Conservation (phyloP, 2,888 invertebrate genomes). For the Cryptocheilus praepositus region DNA sequence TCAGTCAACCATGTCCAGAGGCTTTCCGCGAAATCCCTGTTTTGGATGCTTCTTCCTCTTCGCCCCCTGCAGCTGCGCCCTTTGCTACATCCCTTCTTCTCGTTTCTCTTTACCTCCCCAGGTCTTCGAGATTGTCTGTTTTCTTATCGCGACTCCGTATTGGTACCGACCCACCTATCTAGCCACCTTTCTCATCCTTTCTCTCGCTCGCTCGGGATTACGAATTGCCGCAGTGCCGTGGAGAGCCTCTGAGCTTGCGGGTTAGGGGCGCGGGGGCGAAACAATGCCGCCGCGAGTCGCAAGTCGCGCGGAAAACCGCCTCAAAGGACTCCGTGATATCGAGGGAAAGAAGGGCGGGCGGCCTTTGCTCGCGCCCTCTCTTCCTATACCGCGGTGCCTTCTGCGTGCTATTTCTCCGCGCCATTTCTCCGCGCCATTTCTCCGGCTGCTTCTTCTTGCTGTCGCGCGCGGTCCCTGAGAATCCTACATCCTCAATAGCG, state of each 20-base stretch:
- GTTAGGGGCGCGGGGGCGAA: conserved; percentile 35
- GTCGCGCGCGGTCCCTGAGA: not conserved
- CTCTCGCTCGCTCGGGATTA: conserved; percentile 49
- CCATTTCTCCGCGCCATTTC: not conserved
- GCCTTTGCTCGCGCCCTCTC: not conserved
- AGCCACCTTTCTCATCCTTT: conserved; percentile 10
- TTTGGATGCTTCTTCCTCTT: conserved; percentile 57
- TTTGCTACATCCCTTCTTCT: conserved; percentile 8
- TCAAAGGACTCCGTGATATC: conserved; percentile 56
- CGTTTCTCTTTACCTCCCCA: not conserved
- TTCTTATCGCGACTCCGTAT: no score
- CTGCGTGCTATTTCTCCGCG: not conserved
- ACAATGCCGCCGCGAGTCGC: conserved; percentile 44
- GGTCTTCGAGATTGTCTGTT: no score
- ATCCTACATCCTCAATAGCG: conserved; percentile 9
- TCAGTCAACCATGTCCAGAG: conserved; percentile 63
- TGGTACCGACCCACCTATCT: conserved; percentile 1
- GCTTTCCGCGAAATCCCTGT: conserved; percentile 67
- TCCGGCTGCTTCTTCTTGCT: conserved; percentile 1
- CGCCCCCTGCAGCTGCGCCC: not conserved
- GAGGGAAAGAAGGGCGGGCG: conserved; percentile 35
- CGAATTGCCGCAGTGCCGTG: conserved; percentile 50
- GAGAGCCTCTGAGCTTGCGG: conserved; percentile 25
- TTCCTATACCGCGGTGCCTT: conserved; percentile 2
- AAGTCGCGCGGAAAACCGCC: conserved; percentile 50